Evolutionary conservation across 2,888 invertebrate species (phyloP).

Genomic region (Archaeoteleia sp.): DNA sequence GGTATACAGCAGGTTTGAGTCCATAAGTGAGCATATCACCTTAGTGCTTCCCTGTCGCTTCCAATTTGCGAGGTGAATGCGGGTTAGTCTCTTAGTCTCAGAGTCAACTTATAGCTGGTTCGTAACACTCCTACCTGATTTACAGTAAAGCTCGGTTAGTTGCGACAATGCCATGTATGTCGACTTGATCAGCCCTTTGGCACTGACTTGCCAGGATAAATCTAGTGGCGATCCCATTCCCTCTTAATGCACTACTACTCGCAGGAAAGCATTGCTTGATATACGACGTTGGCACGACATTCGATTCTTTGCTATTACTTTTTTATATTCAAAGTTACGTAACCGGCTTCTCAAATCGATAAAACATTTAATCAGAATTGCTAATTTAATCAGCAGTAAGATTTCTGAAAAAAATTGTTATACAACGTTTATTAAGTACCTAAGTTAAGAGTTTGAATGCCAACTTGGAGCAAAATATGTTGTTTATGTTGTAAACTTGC

Average conservation of each 20-base stretch:
- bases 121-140: conserved; percentile 30
- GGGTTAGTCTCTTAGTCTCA: conserved; percentile 18
- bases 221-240: conserved; percentile 8
- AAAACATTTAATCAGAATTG: neutral
- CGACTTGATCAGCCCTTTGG: conserved; percentile 18
- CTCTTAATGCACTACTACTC: neutral
- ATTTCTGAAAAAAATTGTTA: too few relatives aligned
- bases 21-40: conserved; percentile 24
- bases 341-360: neutral
- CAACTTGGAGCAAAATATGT: too few relatives aligned
- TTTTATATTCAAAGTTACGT: conserved; percentile 2
- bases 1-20: neutral
- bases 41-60: conserved; percentile 57
- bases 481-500: too few relatives aligned
- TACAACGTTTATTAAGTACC: too few relatives aligned
- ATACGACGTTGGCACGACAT: neutral
- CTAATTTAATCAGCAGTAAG: too few relatives aligned
- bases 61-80: conserved; percentile 52
- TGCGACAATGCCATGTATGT: conserved; percentile 43
- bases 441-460: too few relatives aligned
- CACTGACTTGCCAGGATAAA: conserved; percentile 9
- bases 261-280: neutral
- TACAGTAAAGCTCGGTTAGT: conserved; percentile 28
- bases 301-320: conserved; percentile 1
- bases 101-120: conserved; percentile 22